phyloP scores from a whole-genome alignment of 2,797 vertebrate genomes.

The Cottoperca gobio region DNA sequence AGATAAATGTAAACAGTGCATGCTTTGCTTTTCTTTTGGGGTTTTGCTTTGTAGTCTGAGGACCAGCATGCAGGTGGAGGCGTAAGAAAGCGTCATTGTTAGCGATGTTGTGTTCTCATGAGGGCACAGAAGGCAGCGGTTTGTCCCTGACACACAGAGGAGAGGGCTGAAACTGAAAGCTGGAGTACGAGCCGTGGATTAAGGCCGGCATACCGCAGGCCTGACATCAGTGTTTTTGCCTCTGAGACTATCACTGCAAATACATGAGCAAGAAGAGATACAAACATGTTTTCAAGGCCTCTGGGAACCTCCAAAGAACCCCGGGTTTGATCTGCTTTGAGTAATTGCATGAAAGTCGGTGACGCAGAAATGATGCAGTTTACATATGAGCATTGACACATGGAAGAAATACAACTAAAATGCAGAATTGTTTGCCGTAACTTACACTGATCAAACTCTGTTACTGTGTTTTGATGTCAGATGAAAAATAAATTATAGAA shows the following conservation, averaged over 20 bases:
- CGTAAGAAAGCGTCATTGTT: constrained; percentile 44
- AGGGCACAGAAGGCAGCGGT: constrained; percentile 29
- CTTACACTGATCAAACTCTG: constrained; percentile 4
- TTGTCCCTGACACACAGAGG: constrained; percentile 41
- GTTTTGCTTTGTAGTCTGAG: constrained; percentile 58
- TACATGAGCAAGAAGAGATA: constrained; percentile 31
- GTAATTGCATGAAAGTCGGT: constrained; percentile 36
- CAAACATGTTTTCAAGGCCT: constrained; percentile 45
- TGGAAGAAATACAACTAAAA: background rate
- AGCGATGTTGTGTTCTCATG: constrained; percentile 41
- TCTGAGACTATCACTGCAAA: constrained; percentile 57
- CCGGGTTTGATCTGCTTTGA: constrained; percentile 42
- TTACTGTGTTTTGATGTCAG: constrained; percentile 7
- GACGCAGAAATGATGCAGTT: constrained; percentile 33
- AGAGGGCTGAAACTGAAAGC: constrained; percentile 23
- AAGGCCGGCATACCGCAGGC: constrained; percentile 56
- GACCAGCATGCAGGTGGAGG: constrained; percentile 60
- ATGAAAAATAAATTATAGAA: background rate
- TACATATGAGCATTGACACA: constrained; percentile 6
- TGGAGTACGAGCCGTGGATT: constrained; percentile 53
- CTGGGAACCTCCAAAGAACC: constrained; percentile 39
- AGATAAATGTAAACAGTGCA: constrained; percentile 74
- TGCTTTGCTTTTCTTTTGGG: constrained; percentile 48
- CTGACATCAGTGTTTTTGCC: constrained; percentile 70
- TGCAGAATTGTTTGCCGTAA: constrained; percentile 14